These are phyloP conservation scores for Naso thynnoides DNA, from an alignment of 2,797 vertebrate species.

Conservation along the genomic window DNA sequence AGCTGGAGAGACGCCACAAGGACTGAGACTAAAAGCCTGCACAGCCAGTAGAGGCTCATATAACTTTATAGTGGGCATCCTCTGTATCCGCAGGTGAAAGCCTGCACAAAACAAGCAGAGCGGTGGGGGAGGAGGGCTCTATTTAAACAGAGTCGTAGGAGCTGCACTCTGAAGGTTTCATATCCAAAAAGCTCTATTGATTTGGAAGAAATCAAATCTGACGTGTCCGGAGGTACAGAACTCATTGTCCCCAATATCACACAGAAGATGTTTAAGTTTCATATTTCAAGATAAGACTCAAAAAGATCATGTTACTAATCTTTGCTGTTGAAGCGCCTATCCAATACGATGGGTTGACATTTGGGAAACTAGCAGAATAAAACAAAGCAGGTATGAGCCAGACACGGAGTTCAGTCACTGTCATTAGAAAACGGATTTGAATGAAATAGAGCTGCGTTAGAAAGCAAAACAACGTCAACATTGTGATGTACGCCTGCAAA, in stretches of 20 bases:
- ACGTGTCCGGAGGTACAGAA: constrained; percentile 8
- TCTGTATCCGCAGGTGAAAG: constrained; percentile 66
- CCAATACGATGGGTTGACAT: not conserved
- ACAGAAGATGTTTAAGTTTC: constrained; percentile 1
- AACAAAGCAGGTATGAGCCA: not conserved
- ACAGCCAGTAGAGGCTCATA: constrained; percentile 49
- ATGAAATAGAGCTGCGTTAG: not conserved
- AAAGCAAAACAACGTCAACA: not conserved
- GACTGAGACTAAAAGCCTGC: constrained; percentile 61
- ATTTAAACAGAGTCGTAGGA: constrained; percentile 30
- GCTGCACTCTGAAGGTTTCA: constrained; percentile 30
- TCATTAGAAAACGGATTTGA: not conserved
- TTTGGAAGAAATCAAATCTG: constrained; percentile 28
- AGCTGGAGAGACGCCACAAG: constrained; percentile 44
- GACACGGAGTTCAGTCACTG: not conserved
- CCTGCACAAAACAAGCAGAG: constrained; percentile 41
- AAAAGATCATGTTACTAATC: constrained; percentile 2
- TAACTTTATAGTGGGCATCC: constrained; percentile 60
- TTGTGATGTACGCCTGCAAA: not conserved
- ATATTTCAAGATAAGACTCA: not conserved
- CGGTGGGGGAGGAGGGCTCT: constrained; percentile 20
- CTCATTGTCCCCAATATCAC: not conserved
- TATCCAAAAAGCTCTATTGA: constrained; percentile 41
- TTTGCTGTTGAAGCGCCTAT: not conserved
- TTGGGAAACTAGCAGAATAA: not conserved